Evolutionary conservation across 2,113 vertebrate species (phyloP), one percentile per base, ranked within the genome.

Genomic region (Ceuthmochares aereus): DNA sequence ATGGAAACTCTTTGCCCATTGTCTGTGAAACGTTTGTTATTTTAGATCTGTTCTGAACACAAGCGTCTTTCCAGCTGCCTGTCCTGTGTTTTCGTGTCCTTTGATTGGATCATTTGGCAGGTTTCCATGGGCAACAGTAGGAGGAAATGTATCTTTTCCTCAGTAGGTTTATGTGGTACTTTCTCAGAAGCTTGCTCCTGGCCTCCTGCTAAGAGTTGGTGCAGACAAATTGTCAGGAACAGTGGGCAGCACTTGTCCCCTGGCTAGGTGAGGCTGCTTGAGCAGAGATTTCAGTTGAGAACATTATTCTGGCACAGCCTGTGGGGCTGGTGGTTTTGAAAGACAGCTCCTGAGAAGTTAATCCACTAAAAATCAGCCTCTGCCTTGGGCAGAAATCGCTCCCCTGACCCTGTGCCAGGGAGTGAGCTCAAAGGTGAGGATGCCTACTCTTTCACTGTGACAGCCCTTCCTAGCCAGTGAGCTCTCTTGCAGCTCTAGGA

Each of bases 1-100:
- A 90, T 93, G 90, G 95, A 86, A 97, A 95, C n/a, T 20, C 40
- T 89, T 96, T 86, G 79, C 80, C 81, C 90, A 82, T 90, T 86
- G 74, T 95, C 89, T 70, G 85, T 49, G 73, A 68, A 93, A 75
- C 4, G 2, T 87, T 92, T 94, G 91, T 47, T 94, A 89, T 96
- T 96, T 91, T 83, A 87, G 93, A 74, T 87, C 49, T 21, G 20
- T 89, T 92, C 93, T 95, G 81, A 67, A 93, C 87, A 89, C 70
- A 47, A 79, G 74, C 34, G 40, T 92, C 77, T 88, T 90, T 84
- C 78, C 90, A 93, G 87, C 66, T 93, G 88, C 79, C 82, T 43
- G 45, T 83, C 52, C 55, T 36, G 27, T 75, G 47, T 74, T 84
- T 94, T 92, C 34, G 2, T 80, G 37, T 60, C 40, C n/a, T 80